Evolutionary conservation across 2,888 invertebrate genomes (phyloP).

Genomic region (Candidula unifasciata): DNA sequence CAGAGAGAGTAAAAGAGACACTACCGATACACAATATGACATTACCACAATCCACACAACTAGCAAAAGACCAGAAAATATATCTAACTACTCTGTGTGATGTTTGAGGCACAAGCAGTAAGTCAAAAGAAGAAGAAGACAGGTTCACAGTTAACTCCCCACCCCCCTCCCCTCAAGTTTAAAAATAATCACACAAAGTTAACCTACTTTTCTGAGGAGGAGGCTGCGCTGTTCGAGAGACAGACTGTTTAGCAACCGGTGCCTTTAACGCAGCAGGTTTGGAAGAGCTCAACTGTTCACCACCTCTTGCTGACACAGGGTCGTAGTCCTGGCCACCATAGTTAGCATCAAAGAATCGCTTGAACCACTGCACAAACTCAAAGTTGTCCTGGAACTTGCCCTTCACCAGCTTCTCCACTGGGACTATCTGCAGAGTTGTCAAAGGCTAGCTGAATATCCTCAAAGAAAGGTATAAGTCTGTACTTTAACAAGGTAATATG

Average conservation of each 20-base stretch:
- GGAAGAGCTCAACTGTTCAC: constrained; percentile 64
- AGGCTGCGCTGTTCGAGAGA: constrained; percentile 43
- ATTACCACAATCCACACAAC: too few species aligned
- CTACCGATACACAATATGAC: too few species aligned
- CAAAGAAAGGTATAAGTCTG: background rate
- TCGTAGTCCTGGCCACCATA: constrained; percentile 97
- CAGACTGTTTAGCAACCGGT: constrained; percentile 46
- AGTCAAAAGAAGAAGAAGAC: too few species aligned
- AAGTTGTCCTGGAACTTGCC: constrained; percentile 99
- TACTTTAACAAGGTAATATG: too few species aligned
- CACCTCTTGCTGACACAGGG: constrained; percentile 88
- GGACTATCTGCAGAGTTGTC: constrained; percentile 88
- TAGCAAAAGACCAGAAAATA: too few species aligned
- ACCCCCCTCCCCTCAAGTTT: too few species aligned
- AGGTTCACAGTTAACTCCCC: too few species aligned
- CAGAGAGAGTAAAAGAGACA: too few species aligned
- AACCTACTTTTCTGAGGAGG: constrained; percentile 46
- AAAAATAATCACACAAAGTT: background rate
- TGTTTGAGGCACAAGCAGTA: too few species aligned
- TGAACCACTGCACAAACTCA: constrained; percentile 99
- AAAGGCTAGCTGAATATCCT: background rate
- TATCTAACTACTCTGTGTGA: too few species aligned
- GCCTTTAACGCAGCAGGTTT: constrained; percentile 53
- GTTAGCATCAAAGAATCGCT: constrained; percentile 99
- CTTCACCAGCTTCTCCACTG: constrained; percentile 99